Evolutionary conservation across 2,113 vertebrate genomes (phyloP), one percentile per base, ranked within the genome.

Genomic region (Nettapus auritus): DNA sequence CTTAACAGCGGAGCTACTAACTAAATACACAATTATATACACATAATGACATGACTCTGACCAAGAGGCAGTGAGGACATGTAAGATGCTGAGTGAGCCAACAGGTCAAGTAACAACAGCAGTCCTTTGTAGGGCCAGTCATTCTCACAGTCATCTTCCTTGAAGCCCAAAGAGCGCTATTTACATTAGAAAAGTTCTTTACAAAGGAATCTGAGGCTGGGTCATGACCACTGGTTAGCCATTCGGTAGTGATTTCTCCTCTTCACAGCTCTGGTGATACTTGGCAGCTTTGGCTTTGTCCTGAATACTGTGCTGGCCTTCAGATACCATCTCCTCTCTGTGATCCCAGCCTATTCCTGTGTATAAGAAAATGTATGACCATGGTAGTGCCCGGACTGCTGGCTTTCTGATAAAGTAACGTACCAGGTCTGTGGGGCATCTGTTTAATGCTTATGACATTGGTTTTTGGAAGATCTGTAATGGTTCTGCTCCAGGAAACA

Each of bases 1-100:
- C 46, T 79, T 82, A 95, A 90, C 74, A 89, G 59, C 87, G 40
- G 69, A 92, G 57, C 55, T 77, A 68, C 78, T 60, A 78, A 82
- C 74, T 90, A 95, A 90, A 87, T 76, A 82, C 59, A 92, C 92
- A 92, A 87, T 93, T 94, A 95, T 73, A 71, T 73, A 82, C 89
- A 92, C 78, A 76, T 92, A 93, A 94, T 89, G 90, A 85, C 63
- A 80, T 79, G 88, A 86, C 82, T 96, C 90, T 84, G 77, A 46
- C 74, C 92, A 82, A 89, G 89, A 59, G 40, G 62, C 28, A 59
- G 48, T 52, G 36, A 48, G 34, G 66, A 88, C 62, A 74, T 63
- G 60, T 52, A 48, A 94, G 86, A 73, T 55, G 67, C 66, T 63
- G 70, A 87, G 83, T 70, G 77, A 88, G 86, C 31, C 77, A 82